Conservation (phyloP, 1,140 invertebrate genomes). For the Heliconius nattereri region DNA sequence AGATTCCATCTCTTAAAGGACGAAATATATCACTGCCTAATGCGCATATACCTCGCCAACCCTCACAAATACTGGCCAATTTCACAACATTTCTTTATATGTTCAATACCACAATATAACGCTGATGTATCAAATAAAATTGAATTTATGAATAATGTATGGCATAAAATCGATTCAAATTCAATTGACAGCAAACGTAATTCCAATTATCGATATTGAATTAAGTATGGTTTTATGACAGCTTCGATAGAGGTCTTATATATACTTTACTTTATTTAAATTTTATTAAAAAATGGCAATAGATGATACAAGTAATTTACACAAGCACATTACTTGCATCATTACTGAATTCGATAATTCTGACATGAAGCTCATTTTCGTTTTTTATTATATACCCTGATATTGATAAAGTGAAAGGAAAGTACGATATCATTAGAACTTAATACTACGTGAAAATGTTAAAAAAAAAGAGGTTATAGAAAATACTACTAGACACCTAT, state of each 20-base stretch:
- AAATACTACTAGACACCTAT: constrained; percentile 32
- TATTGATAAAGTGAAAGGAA: constrained; percentile 27
- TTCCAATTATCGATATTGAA: background rate
- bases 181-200: background rate
- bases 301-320: too few species aligned
- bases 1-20: constrained; percentile 57
- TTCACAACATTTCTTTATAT: constrained; percentile 1
- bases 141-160: background rate
- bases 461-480: constrained; percentile 26
- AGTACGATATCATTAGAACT: constrained; percentile 9
- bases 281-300: constrained; percentile 37
- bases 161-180: background rate
- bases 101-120: background rate
- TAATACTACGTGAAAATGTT: constrained; percentile 33
- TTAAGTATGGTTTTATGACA: background rate
- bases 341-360: constrained; percentile 24
- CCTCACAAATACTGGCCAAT: constrained; percentile 59
- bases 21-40: constrained; percentile 53
- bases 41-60: constrained; percentile 37
- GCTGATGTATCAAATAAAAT: background rate
- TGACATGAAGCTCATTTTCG: constrained; percentile 31
- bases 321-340: too few species aligned
- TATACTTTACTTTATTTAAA: constrained; percentile 24
- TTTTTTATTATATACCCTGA: constrained; percentile 32
- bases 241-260: background rate